Evolutionary conservation across 1,140 invertebrate species (phyloP).

Genomic region (Formica exsecta): DNA sequence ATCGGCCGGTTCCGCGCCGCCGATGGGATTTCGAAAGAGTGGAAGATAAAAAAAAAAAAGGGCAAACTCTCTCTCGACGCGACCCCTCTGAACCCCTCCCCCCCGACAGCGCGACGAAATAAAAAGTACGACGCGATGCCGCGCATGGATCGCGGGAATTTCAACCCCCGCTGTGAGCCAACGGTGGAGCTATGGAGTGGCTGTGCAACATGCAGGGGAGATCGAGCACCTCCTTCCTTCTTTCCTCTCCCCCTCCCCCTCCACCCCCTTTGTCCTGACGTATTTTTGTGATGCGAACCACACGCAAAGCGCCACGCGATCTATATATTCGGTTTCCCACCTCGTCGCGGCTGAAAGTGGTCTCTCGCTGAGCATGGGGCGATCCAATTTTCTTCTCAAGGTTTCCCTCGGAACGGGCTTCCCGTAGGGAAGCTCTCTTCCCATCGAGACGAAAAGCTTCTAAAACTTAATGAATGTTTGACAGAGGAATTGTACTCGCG

Average conservation of each 20-base stretch:
- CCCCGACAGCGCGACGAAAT: conserved; percentile 81
- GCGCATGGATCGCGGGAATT: conserved; percentile 69
- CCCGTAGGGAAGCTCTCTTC: conserved; percentile 22
- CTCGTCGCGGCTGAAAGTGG: conserved; percentile 50
- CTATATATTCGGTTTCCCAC: conserved; percentile 63
- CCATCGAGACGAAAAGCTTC: conserved; percentile 30
- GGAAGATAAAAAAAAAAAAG: conserved; percentile 71
- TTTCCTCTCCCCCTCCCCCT: conserved; percentile 6
- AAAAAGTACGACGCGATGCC: conserved; percentile 69
- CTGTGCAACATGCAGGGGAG: conserved; percentile 7
- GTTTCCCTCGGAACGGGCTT: conserved; percentile 39
- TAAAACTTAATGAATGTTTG: conserved; percentile 49
- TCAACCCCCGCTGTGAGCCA: conserved; percentile 73
- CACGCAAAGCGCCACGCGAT: conserved; percentile 76
- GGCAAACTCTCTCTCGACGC: conserved; percentile 55
- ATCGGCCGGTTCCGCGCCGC: conserved; percentile 52
- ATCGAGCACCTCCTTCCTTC: conserved; percentile 46
- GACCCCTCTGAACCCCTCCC: conserved; percentile 49
- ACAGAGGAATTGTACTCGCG: conserved; percentile 7
- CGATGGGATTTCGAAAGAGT: conserved; percentile 33
- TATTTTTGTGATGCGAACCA: conserved; percentile 74
- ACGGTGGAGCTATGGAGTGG: conserved; percentile 5
- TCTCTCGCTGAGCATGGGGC: conserved; percentile 47
- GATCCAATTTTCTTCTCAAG: conserved; percentile 52
- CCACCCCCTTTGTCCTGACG: conserved; percentile 24